Evolutionary conservation across 2,797 vertebrate species (phyloP).

Genomic region (Coregonus sp.): DNA sequence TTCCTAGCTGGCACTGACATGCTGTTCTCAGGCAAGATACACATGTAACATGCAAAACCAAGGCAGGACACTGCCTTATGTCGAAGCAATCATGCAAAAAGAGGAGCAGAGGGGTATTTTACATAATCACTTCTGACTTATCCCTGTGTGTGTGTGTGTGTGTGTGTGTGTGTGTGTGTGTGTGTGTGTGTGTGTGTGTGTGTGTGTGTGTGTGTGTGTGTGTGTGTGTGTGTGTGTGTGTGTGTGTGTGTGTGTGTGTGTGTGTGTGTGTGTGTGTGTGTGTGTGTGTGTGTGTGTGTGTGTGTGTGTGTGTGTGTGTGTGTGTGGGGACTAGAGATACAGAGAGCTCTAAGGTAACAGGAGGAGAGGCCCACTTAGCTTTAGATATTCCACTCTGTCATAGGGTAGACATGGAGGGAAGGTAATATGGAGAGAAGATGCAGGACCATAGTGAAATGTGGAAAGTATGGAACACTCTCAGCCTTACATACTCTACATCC

Average conservation of each 20-base stretch:
- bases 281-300: too few species aligned
- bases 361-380: background rate
- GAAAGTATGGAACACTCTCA: too few species aligned
- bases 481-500: slow-evolving; percentile 13
- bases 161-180: too few species aligned
- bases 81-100: background rate
- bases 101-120: slow-evolving; percentile 21
- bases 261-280: too few species aligned
- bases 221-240: too few species aligned
- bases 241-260: too few species aligned
- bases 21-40: background rate
- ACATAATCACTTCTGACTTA: slow-evolving; percentile 5
- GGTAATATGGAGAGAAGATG: background rate
- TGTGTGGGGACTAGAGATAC: slow-evolving; percentile 3
- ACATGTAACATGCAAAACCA: too few species aligned
- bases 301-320: background rate
- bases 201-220: too few species aligned
- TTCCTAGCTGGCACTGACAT: background rate
- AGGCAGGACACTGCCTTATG: slow-evolving; percentile 1
- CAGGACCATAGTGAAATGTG: background rate
- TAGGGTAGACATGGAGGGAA: background rate
- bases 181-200: too few species aligned
- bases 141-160: too few species aligned
- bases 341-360: background rate
- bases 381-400: background rate